Conservation (phyloP, 2,888 invertebrate species). For the Xylophagus ater region DNA sequence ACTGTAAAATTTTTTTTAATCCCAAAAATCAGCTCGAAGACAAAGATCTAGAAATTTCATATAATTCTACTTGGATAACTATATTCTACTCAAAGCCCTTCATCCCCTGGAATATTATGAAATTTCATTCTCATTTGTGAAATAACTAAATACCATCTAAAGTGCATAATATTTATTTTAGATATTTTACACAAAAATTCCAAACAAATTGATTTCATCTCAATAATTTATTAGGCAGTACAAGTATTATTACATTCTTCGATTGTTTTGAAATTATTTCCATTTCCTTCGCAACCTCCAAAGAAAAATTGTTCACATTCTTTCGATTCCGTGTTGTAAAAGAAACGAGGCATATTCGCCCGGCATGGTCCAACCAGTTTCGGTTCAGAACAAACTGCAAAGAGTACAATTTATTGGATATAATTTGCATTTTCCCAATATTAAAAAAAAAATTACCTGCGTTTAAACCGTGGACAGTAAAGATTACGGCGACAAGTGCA, state of each 20-base stretch:
- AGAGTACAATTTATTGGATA: conserved; percentile 35
- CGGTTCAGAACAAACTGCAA: background rate
- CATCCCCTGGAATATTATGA: too few species aligned
- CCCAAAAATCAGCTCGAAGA: too few species aligned
- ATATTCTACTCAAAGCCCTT: too few species aligned
- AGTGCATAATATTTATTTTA: background rate
- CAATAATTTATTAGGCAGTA: background rate
- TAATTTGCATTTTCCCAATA: too few species aligned
- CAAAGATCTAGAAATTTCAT: too few species aligned
- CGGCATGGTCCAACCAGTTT: conserved; percentile 8
- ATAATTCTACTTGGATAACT: background rate
- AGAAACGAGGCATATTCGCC: conserved; percentile 2
- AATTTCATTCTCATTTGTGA: too few species aligned
- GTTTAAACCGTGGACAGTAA: too few species aligned
- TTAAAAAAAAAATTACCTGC: too few species aligned
- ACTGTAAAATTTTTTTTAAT: too few species aligned
- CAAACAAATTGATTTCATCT: background rate
- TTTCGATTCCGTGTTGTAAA: conserved; percentile 4
- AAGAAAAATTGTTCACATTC: conserved; percentile 7
- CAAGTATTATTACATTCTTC: conserved; percentile 43
- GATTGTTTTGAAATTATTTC: conserved; percentile 59
- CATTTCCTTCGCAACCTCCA: conserved; percentile 59
- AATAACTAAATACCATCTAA: background rate
- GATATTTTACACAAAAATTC: background rate
- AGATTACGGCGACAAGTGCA: too few species aligned